Evolutionary conservation across 2,113 vertebrate genomes (phyloP).

Genomic region (cat (Felis catus)): F.catus_Fca126_mat1.0 CM031418.1:95832501-95833000

Average conservation of each 20-base stretch:
- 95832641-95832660: neutral
- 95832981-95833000: neutral
- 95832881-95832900: slow-evolving; percentile 8
- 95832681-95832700: neutral
- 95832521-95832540: neutral
- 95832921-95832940: neutral
- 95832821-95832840: neutral
- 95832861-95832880: neutral
- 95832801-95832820: slow-evolving; percentile 2
- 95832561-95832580: neutral
- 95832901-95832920: slow-evolving; percentile 4
- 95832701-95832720: too few relatives aligned
- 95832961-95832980: neutral
- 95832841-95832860: slow-evolving; percentile 20
- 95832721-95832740: neutral
- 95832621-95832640: neutral
- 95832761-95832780: neutral
- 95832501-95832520: neutral
- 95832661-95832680: neutral
- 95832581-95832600: neutral
- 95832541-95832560: neutral
- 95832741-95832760: slow-evolving; percentile 30
- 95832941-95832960: neutral
- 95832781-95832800: neutral
- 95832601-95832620: neutral